Conservation (phyloP, 2,113 vertebrate genomes). For the Gasterosteus aculeatus region DNA sequence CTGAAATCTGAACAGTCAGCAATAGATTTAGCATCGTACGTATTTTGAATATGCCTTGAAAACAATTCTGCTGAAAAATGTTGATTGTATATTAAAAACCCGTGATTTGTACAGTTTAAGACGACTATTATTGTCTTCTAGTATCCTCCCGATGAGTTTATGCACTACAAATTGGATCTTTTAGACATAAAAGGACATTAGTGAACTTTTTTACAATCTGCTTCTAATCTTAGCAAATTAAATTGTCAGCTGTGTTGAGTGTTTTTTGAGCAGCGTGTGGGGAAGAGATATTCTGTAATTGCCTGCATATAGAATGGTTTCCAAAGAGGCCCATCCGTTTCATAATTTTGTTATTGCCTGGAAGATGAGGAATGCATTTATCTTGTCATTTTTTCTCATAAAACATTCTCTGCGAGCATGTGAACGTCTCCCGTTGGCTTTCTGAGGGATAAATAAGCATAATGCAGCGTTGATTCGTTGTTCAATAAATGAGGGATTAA, state of each 20-base stretch:
- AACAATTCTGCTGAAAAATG: not conserved
- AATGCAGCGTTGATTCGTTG: constrained; percentile 31
- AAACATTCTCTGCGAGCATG: constrained; percentile 54
- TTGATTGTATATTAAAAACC: not conserved
- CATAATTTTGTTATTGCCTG: constrained; percentile 75
- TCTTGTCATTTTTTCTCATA: constrained; percentile 66
- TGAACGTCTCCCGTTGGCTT: constrained; percentile 54
- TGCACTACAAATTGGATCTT: constrained; percentile 35
- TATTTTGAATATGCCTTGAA: not conserved
- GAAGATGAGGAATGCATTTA: constrained; percentile 64
- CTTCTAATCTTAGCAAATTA: constrained; percentile 81
- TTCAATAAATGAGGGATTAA: constrained; percentile 61
- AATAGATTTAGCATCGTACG: not conserved
- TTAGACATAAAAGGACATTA: constrained; percentile 74
- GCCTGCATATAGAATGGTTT: constrained; percentile 61
- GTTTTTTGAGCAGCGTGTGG: constrained; percentile 60
- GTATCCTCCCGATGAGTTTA: constrained; percentile 55
- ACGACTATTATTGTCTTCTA: constrained; percentile 33
- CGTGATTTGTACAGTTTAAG: constrained; percentile 15
- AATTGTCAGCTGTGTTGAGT: constrained; percentile 77
- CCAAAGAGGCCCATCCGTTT: constrained; percentile 74
- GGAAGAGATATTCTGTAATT: constrained; percentile 74
- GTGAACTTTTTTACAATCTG: constrained; percentile 71
- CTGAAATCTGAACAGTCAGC: not conserved
- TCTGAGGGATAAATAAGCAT: constrained; percentile 49